Base-by-base conservation (phyloP, 2,888 invertebrate species). In the Tetanocera ferruginea region DNA sequence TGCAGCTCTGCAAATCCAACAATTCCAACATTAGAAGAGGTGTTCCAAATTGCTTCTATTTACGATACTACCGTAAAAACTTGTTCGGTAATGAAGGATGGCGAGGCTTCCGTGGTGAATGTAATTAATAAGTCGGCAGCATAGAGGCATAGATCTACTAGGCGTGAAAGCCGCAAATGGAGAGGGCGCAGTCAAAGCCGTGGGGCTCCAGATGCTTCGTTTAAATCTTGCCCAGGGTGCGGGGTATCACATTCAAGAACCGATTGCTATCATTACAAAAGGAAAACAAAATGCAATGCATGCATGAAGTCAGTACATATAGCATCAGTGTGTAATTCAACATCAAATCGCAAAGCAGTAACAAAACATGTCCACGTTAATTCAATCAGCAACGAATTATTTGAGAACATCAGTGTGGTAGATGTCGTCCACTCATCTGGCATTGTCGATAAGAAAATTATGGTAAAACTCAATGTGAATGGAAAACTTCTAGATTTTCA, bases 311-410 rank as follows among this genome's bases (percentile, higher is more conserved):
- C 51, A 17, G 76, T 76, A 3, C 78, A 76, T 69, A 76, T 79
- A 37, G 43, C 74, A 57, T 52, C 60, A 14, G 80, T 80, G n/a
- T 80, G 77, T 49, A 57, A 74, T 57, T 67, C 77, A 67, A 62
- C 37, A 64, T 34, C 49, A 55, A 23, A 78, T 64, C 52, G 51
- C n/a, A 73, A 73, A 19, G 71, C 49, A 64, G 19, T 28, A 23
- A 60, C 52, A 43, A 19, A 43, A 9, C 19, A 11, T 31, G 11
- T 37, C 17, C 23, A 43, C 43, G 67, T 67, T n/a, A 14, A 23
- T 19, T 23, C 67, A n/a, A n/a, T n/a, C 5, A 2, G 1, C 14
- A 51, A 43, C n/a, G 37, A 51, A 23, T 23, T 9, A 34, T 4
- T 34, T 8, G 57, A n/a, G 19, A 70, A 34, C 25, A 57, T 62